Conservation (phyloP, 1,140 invertebrate species). For the Zaprionus taronus region DNA sequence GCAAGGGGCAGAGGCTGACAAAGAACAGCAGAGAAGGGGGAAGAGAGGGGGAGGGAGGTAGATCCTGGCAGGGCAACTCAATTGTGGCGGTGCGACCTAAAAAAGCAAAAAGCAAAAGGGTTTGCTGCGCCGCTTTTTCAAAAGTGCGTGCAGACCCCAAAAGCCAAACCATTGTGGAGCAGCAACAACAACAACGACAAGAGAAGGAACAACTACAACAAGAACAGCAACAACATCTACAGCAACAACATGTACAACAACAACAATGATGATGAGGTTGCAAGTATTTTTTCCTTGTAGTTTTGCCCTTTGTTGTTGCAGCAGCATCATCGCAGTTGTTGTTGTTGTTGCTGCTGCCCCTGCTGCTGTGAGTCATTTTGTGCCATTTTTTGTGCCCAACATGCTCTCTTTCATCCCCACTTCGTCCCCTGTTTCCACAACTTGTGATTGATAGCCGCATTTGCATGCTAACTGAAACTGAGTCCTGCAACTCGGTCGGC, state of each 20-base stretch:
- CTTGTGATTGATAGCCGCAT: constrained; percentile 78
- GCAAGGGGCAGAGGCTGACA: background rate
- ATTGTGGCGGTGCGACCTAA: constrained; percentile 45
- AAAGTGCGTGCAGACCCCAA: constrained; percentile 47
- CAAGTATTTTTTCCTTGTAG: constrained; percentile 19
- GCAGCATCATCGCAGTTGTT: constrained; percentile 10
- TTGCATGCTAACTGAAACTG: constrained; percentile 59
- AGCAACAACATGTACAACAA: constrained; percentile 5
- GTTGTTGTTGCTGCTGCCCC: constrained; percentile 12
- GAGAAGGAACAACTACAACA: background rate
- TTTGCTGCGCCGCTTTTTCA: constrained; percentile 13
- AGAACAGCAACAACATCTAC: background rate
- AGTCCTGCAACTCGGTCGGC: constrained; percentile 21
- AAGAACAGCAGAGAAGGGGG: background rate
- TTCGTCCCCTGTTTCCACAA: constrained; percentile 30
- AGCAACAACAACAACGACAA: constrained; percentile 16
- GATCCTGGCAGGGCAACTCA: constrained; percentile 45
- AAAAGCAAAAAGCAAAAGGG: constrained; percentile 23
- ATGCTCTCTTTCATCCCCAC: background rate
- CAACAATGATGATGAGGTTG: constrained; percentile 20
- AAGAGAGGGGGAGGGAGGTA: no score
- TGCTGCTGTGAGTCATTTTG: constrained; percentile 13
- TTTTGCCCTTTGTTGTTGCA: constrained; percentile 22
- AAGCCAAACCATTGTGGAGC: constrained; percentile 43
- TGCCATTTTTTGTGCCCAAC: constrained; percentile 30